A percentile compares a stretch with the other conserved stretches of the same genome.
phyloP scores from a whole-genome alignment of 2,797 vertebrate species.

The Heteromormyrus szaboi region DNA sequence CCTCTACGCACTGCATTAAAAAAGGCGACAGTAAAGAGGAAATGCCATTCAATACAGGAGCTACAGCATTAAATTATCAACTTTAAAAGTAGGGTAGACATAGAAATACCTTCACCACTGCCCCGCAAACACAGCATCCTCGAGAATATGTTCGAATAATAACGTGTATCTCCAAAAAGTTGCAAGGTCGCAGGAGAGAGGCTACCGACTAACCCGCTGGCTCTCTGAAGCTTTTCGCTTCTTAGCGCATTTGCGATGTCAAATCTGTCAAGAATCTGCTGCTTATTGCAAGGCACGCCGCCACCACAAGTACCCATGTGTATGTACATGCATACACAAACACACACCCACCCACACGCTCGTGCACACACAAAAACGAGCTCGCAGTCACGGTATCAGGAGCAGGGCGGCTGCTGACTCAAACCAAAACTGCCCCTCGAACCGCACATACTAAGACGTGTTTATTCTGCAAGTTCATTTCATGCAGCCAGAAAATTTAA shows the following conservation, averaged over 20 bases:
- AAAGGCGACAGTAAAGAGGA: not conserved
- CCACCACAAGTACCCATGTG: constrained; percentile 20
- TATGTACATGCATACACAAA: constrained; percentile 17
- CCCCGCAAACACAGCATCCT: not conserved
- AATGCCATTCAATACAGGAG: not conserved
- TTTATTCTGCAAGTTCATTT: not conserved
- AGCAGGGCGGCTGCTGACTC: constrained; percentile 33
- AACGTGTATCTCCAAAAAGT: not conserved
- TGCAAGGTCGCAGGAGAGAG: not conserved
- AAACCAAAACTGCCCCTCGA: constrained; percentile 36
- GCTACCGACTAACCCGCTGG: not conserved
- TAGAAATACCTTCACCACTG: not conserved
- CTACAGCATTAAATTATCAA: not conserved
- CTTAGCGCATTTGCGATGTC: not conserved
- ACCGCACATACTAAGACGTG: constrained; percentile 31
- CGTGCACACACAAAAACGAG: constrained; percentile 22
- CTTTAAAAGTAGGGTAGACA: not conserved
- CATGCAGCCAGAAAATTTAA: not conserved
- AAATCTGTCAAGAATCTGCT: not conserved
- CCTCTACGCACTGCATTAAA: not conserved
- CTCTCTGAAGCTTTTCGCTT: not conserved
- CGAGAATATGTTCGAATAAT: not conserved
- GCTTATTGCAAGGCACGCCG: constrained; percentile 24
- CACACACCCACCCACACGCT: constrained; percentile 25
- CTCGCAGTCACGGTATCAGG: constrained; percentile 33